Evolutionary conservation across 1,140 invertebrate species (phyloP), one percentile per base, ranked within the genome.

Genomic region (Ectropis grisescens): DNA sequence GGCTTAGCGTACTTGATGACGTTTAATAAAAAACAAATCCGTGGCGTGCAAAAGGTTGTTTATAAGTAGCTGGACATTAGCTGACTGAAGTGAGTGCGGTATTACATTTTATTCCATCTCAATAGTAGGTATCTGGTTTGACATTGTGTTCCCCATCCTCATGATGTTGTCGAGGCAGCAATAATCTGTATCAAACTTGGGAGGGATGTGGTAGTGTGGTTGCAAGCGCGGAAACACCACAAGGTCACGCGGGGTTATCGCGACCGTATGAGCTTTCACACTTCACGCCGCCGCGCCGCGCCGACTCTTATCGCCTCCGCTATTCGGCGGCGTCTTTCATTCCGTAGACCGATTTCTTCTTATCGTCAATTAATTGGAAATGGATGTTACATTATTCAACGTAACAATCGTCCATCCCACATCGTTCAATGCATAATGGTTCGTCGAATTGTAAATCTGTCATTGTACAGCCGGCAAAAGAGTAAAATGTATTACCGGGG

Each of bases 181-280:
- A n/a, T n/a, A n/a, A n/a, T n/a, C n/a, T n/a, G n/a, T n/a, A n/a
- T n/a, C n/a, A n/a, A n/a, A n/a, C n/a, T n/a, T n/a, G n/a, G n/a
- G n/a, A n/a, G n/a, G n/a, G n/a, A n/a, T n/a, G n/a, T n/a, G n/a
- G n/a, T n/a, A n/a, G n/a, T n/a, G n/a, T n/a, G n/a, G n/a, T n/a
- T n/a, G 39, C 33, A 16, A 33, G 33, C 32, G 14, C 41, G 32
- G 35, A 46, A 43, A 46, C 41, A 45, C 32, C 32, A 41, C 45
- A 50, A 53, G 49, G 49, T 53, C 54, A 47, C 42, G 32, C 27
- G 36, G 33, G 50, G 54, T 58, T 58, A 44, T 49, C 47, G 43
- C 16, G 31, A 19, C 35, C 37, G 25, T 51, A 33, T 40, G 27
- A 35, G 38, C 49, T 58, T 54, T 58, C 41, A 50, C 46, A 50